Conservation (phyloP, 2,797 vertebrate species). For the Pitangus sulphuratus region DNA sequence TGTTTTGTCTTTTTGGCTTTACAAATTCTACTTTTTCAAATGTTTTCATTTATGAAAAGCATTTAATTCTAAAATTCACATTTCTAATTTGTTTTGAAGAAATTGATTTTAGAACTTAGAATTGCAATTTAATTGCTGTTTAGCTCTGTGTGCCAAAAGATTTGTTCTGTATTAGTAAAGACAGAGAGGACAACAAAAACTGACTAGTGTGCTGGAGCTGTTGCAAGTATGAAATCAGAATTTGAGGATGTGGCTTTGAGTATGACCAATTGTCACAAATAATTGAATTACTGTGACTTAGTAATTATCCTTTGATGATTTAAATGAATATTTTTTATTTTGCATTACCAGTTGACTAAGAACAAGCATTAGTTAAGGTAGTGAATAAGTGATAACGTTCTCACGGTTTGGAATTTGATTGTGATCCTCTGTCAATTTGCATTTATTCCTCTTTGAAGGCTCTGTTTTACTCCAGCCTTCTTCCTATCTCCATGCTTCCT, state of each 20-base stretch:
- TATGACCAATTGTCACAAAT: not conserved
- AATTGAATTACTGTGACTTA: not conserved
- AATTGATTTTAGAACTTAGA: not conserved
- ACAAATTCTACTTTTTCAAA: not conserved
- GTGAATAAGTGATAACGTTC: not conserved
- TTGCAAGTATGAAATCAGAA: not conserved
- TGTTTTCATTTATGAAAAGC: not conserved
- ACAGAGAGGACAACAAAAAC: not conserved
- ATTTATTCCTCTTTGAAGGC: not conserved
- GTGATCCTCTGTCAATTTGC: not conserved
- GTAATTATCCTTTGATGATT: not conserved
- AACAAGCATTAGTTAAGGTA: not conserved
- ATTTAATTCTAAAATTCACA: not conserved
- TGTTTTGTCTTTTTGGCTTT: not conserved
- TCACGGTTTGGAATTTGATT: not conserved
- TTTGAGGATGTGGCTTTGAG: not conserved
- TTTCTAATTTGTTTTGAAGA: not conserved
- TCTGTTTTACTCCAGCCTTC: not conserved
- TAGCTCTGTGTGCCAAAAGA: not conserved
- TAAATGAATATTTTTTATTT: not conserved
- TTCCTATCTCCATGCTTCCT: not conserved
- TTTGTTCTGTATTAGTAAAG: not conserved
- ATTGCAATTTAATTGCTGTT: not conserved
- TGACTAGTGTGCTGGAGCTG: not conserved
- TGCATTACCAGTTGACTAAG: not conserved